Base-by-base conservation (phyloP, 2,888 invertebrate species). In the Mactromeris polynyma region DNA sequence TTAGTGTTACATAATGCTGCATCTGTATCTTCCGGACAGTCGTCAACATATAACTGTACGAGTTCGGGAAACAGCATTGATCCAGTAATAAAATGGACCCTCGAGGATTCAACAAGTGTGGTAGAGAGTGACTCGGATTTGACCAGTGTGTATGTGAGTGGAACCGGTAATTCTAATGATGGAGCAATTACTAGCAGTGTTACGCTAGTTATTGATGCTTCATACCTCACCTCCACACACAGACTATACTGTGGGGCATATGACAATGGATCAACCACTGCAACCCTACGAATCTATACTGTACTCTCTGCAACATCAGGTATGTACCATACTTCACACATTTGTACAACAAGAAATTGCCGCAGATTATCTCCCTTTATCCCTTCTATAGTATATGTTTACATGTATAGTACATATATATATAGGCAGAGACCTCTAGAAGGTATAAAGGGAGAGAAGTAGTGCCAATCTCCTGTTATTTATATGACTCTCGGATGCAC, bases 121-220 rank as follows among this genome's bases (percentile, higher is more conserved):
- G 7, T 51, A 46, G 2, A 31, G 2, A 78, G 26, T 21, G 73
- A 31, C 33, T n/a, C 54, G n/a, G 26, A 78, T 19, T 21, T 82
- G 21, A 14, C 80, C 6, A 31, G 38, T 33, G n/a, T 36, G 19
- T 31, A 54, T 9, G 40, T 64, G 7, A 73, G 80, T 21, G 84
- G 84, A 3, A 36, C 54, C 6, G 26, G 26, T 17, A n/a, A 85
- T 69, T 0, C 69, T 9, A 38, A 26, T 17, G 89, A 89, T 83
- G 89, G 89, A 0, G 26, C 21, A 9, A 80, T 85, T 9, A 80
- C 36, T 51, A 89, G 86, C 73, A 84, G 77, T 51, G 84, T 84
- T 2, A 78, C 84, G 4, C 78, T 84, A 36, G 2, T 38, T 3
- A 77, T 84, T 11, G n/a, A n/a, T 0, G 0, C 42, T 7, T 0